Conservation (phyloP, 35 echinoderm and acorn worm genomes). For the Apostichopus japonicus region DNA sequence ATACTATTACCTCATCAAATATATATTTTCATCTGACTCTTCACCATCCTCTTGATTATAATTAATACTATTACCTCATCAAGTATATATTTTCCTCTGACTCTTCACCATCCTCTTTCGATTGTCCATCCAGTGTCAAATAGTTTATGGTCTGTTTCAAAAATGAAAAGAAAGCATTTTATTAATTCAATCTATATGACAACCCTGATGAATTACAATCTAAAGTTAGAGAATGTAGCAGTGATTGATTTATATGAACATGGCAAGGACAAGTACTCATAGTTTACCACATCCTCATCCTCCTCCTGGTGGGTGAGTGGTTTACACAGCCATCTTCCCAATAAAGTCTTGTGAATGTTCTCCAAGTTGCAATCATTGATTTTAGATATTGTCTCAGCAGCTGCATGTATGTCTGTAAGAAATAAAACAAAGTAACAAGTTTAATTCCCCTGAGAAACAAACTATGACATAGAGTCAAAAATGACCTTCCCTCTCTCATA, state of each 20-base stretch:
- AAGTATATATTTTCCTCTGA: constrained; percentile 73
- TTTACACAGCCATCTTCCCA: constrained; percentile 75
- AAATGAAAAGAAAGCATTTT: neutral
- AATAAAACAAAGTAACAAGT: neutral
- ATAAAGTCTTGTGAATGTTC: constrained; percentile 70
- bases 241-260: too few species aligned
- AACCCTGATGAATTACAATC: too few species aligned
- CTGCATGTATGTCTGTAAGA: constrained; percentile 68
- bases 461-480: neutral
- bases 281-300: constrained; percentile 36
- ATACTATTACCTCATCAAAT: constrained; percentile 64
- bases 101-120: constrained; percentile 47
- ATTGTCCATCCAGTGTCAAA: constrained; percentile 9
- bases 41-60: constrained; percentile 37
- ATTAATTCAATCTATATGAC: too few species aligned
- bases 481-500: neutral
- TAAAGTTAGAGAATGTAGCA: too few species aligned
- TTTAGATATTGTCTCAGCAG: constrained; percentile 74
- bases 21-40: constrained; percentile 66
- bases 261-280: too few species aligned
- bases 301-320: constrained; percentile 57
- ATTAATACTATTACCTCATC: constrained; percentile 47
- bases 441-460: too few species aligned
- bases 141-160: constrained; percentile 32
- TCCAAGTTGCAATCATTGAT: constrained; percentile 75